Base-by-base conservation (phyloP, 2,113 vertebrate species). In the Mormyrus lacerda region DNA sequence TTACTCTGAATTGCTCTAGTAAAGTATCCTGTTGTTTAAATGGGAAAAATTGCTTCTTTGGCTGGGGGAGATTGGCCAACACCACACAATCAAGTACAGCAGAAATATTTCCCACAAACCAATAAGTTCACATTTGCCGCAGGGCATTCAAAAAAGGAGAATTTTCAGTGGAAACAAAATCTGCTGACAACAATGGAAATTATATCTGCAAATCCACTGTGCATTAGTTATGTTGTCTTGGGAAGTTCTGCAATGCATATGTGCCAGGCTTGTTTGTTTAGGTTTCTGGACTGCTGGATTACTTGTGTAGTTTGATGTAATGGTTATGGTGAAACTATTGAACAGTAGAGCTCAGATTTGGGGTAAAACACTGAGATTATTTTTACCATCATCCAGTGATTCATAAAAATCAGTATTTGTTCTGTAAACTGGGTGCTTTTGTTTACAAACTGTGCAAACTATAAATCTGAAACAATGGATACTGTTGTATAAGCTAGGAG, bases 101-200 rank as follows among this genome's bases (percentile, higher is more conserved):
- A 45, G 42, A 24, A 45, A 83, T 21, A 83, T 44, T 45, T 83
- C 19, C 79, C 0, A 0, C 42, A 45, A 45, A 44, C 21, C 79
- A 44, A 42, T 47, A 42, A 44, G 39, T 79, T 35, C 79, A 83
- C 79, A 45, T 45, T 44, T 83, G 35, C 79, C 47, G 42, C 42
- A 45, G 79, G 21, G 79, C 9, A 11, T 44, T 76, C 69, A 76
- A 39, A 76, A 76, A 76, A 76, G 69, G 69, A 17, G 31, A 76
- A 31, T 76, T 31, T 73, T 73, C 1, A 35, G 69, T 73, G 69
- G 69, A 35, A 73, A 73, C 27, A 15, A 79, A 79, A 39, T 79
- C 73, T 79, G 73, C 73, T 79, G 35, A 79, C 73, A 42, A 79
- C 73, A 79, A 19, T 42, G 73, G 73, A 79, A 79, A 79, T 79